Evolutionary conservation across 2,888 invertebrate genomes (phyloP).

Genomic region (Eueremaeus valkanovi): DNA sequence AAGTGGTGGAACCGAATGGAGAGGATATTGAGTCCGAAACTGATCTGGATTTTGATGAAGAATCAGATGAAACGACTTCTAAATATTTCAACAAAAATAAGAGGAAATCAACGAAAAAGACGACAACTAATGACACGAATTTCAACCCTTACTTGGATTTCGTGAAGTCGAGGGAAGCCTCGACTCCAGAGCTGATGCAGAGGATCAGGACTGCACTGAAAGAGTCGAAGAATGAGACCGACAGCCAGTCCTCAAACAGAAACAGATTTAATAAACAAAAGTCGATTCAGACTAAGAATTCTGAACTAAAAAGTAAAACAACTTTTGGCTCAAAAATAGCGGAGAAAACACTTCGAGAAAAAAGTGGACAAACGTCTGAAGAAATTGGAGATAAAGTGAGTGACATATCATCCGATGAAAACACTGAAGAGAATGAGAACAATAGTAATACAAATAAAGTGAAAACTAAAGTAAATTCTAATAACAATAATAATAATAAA

Average conservation of each 20-base stretch:
- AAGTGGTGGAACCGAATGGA: not conserved
- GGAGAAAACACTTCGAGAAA: not conserved
- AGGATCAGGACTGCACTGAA: not conserved
- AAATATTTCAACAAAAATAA: not conserved
- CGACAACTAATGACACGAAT: not conserved
- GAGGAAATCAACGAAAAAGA: not conserved
- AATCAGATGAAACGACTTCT: not conserved
- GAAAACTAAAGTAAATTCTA: not conserved
- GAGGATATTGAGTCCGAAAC: not conserved
- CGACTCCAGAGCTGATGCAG: not conserved
- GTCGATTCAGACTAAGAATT: not conserved
- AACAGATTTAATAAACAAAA: not conserved
- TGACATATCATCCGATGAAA: conserved; percentile 9
- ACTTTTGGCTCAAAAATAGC: not conserved
- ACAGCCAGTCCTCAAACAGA: not conserved
- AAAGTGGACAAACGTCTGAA: no score
- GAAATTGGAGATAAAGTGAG: not conserved
- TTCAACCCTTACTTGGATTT: not conserved
- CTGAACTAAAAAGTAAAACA: not conserved
- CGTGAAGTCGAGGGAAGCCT: not conserved
- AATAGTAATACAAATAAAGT: not conserved
- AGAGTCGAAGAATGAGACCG: not conserved
- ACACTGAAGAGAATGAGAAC: no score
- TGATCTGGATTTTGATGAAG: not conserved
- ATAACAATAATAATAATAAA: not conserved